These are phyloP conservation scores for Chrysogorgia sp. DNA, from an alignment of 92 coral and sea anemone species.

Conservation along the genomic window DNA sequence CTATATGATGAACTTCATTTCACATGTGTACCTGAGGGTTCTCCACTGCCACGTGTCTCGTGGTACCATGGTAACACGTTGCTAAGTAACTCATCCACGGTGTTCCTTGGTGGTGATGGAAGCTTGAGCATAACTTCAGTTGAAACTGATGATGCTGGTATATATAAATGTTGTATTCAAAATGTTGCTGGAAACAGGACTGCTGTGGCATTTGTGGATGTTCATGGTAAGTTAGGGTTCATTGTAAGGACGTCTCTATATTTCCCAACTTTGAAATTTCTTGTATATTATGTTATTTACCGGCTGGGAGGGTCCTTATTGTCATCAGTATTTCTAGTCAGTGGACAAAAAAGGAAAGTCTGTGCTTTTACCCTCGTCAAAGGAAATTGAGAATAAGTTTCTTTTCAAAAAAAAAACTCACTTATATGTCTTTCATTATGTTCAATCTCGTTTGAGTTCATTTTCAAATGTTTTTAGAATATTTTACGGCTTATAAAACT, in stretches of 20 bases:
- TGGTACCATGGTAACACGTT: slow-evolving; percentile 63
- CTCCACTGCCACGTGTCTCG: slow-evolving; percentile 68
- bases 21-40: slow-evolving; percentile 77
- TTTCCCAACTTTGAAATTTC: too few relatives aligned
- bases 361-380: too few relatives aligned
- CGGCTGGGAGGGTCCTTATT: too few relatives aligned
- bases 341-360: too few relatives aligned
- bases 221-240: slow-evolving; percentile 85
- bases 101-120: slow-evolving; percentile 67
- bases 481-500: too few relatives aligned
- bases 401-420: too few relatives aligned
- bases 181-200: slow-evolving; percentile 73
- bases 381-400: too few relatives aligned
- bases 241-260: neutral
- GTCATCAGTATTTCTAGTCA: too few relatives aligned
- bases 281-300: too few relatives aligned
- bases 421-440: too few relatives aligned
- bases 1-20: slow-evolving; percentile 61
- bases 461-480: too few relatives aligned
- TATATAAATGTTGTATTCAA: slow-evolving; percentile 67
- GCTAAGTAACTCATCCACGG: slow-evolving; percentile 36
- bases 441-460: too few relatives aligned
- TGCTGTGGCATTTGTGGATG: slow-evolving; percentile 55
- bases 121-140: slow-evolving; percentile 65
- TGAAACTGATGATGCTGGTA: slow-evolving; percentile 72